phyloP scores from a whole-genome alignment of 2,113 vertebrate species.

The Indri indri region DNA sequence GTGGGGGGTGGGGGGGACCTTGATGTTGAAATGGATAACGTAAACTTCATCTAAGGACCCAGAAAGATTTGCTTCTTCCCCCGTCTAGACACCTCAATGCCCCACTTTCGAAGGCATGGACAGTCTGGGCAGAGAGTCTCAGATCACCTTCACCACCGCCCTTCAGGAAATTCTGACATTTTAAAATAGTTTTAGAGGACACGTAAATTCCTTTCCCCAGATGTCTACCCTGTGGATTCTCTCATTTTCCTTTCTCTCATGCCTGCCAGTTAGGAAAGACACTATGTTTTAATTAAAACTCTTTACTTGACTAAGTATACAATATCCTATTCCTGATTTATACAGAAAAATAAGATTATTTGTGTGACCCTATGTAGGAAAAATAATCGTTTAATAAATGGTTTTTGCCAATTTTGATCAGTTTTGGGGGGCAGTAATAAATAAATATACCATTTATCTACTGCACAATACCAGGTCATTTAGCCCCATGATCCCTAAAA shows the following conservation, averaged over 20 bases:
- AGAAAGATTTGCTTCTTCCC: background rate
- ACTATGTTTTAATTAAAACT: background rate
- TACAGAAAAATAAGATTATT: background rate
- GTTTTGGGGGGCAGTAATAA: background rate
- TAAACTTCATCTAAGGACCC: conserved; percentile 5
- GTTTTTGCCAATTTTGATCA: background rate
- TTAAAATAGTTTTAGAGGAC: background rate
- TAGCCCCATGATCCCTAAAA: background rate
- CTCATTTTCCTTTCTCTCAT: background rate
- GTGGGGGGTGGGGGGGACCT: too few relatives aligned
- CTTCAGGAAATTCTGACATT: background rate
- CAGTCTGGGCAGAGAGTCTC: background rate
- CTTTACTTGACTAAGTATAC: conserved; percentile 1
- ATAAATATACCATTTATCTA: background rate
- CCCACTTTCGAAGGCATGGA: background rate
- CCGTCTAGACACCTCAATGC: background rate
- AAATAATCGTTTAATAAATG: background rate
- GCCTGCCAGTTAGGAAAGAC: conserved; percentile 7
- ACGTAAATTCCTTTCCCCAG: background rate
- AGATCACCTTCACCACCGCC: background rate
- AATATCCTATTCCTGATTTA: background rate
- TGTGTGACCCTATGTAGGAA: background rate
- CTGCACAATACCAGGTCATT: background rate
- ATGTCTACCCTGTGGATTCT: background rate
- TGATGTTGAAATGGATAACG: background rate